Evolutionary conservation across 2,888 invertebrate genomes (phyloP), one percentile per base, ranked within the genome.

Genomic region (Mesochorus sp.): DNA sequence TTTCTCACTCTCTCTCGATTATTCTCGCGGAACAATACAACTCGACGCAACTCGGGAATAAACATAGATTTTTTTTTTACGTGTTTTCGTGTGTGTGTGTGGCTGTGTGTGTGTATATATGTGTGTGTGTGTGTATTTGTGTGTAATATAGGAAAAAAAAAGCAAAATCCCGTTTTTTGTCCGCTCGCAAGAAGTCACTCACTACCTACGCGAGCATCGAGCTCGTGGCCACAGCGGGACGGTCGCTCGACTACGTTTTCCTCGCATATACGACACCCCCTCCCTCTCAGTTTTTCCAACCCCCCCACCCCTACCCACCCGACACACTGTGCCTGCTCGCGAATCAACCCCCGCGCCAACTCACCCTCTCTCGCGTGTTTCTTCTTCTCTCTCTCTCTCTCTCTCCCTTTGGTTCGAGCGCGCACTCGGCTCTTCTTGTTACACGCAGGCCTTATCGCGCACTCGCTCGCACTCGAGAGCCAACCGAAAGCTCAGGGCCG

Each of bases 171-270:
- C 67, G 61, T 74, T 61, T 62, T 72, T 83, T 81, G 81, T 83
- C 83, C 84, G 81, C 80, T 85, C 82, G 83, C 80, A 83, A 83
- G 81, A 85, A 84, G 82, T 89, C 87, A 88, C 87, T 87, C 88
- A 88, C 88, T 89, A 90, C 88, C 89, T 88, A 89, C 89, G 86
- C 87, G 89, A 86, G 86, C 86, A 83, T 84, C 83, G 86, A 88
- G 89, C 89, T 89, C 89, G 89, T 89, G 88, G 88, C 87, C 88
- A 89, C 89, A 90, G 88, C 89, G 90, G 89, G 89, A 90, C 90
- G 89, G 85, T 89, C 90, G 88, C 90, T 90, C 89, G 89, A 90
- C 90, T 90, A 87, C 87, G 87, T 85, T 87, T 83, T 86, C 88
- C 71, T 87, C 85, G 86, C 84, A 71, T 71, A 71, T 87, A 74